Base-by-base conservation (phyloP, 2,888 invertebrate species). In the Heliconius hortense region DNA sequence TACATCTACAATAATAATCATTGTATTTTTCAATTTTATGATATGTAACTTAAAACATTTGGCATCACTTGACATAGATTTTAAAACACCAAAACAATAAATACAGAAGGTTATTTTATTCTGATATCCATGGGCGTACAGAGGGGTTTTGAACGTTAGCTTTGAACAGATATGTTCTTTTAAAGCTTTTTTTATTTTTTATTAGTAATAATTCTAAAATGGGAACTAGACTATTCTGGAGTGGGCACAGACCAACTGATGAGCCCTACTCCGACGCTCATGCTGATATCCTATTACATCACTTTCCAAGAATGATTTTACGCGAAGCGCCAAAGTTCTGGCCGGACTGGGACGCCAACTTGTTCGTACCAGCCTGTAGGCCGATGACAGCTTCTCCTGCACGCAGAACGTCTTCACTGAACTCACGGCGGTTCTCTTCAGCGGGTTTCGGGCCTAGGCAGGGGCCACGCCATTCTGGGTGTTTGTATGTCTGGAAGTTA, bases 341-440 rank as follows among this genome's bases (percentile, higher is more conserved):
- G 11, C 98, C 98, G 2, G 97, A 96, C 86, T 98, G 98, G 56
- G 96, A 96, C 15, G 98, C 98, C 21, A 97, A 96, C 83, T 96
- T 96, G 91, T 98, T 98, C 81, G 96, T 96, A 60, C 98, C 98
- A 69, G 97, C 97, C 90, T 98, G 98, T 7, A 98, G 95, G 28
- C 97, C 97, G 82, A 98, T 98, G 60, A 98, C 96, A 24, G 95
- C 94, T 84, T 98, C 96, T 0, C 98, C 97, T 35, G 98, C 98
- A 56, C 97, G 94, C 72, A 98, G 93, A 80, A 97, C 97, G 81
- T 97, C 96, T 82, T 97, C 97, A 75, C 96, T 96, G 94, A 97
- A 98, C 71, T 97, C 96, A 8, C 98, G 95, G 73, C 95, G 95
- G 91, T 98, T 97, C 86, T 97, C 97, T 83, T 98, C 98, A 10